Evolutionary conservation across 2,888 invertebrate genomes (phyloP), one percentile per base, ranked within the genome.

Genomic region (Synergus laeviventris): DNA sequence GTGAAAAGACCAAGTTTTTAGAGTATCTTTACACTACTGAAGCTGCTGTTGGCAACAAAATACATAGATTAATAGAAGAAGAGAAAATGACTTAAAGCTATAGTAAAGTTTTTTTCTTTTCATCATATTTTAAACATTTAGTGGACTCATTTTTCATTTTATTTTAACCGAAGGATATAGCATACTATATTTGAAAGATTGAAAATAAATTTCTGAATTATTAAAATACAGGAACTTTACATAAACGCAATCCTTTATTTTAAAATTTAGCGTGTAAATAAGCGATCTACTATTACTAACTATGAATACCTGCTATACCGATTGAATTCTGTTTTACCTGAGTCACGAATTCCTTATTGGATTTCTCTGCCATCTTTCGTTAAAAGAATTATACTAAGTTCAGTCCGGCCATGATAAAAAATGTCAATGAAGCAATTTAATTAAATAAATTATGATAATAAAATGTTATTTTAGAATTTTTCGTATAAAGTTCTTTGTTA

Each of bases 301-400:
- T 36, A 11, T 64, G 12, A 36, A 64, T 39, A 64, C 39, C 18
- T 64, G 36, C 39, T 64, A 36, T 39, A 64, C 64, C 39, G 18
- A 39, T 39, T 39, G 38, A 4, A 39, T 16, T 64, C 39, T 64
- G 39, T 7, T 64, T 64, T 64, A 64, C 38, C 39, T 39, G 39
- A 36, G 31, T 5, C 5, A 18, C 14, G 18, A 61, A 9, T 36
- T 36, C 21, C 18, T 18, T 12, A 39, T 16, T 64, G 64, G 39
- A 36, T 24, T 36, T 11, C 11, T 64, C 39, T 39, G 64, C 39
- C 64, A 31, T 64, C 64, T 36, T 36, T 16, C 64, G 36, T 64
- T 5, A 4, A 36, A 64, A 56, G 11, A 56, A 12, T 21, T 21
- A 21, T 12, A 56, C 56, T 56, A 12, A 9, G n/a, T 8, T 45